A percentile compares a stretch with the other conserved stretches of the same genome.
These are phyloP conservation scores for Acrobasis repandana DNA, from an alignment of 2,888 invertebrate species.

Conservation along the genomic window DNA sequence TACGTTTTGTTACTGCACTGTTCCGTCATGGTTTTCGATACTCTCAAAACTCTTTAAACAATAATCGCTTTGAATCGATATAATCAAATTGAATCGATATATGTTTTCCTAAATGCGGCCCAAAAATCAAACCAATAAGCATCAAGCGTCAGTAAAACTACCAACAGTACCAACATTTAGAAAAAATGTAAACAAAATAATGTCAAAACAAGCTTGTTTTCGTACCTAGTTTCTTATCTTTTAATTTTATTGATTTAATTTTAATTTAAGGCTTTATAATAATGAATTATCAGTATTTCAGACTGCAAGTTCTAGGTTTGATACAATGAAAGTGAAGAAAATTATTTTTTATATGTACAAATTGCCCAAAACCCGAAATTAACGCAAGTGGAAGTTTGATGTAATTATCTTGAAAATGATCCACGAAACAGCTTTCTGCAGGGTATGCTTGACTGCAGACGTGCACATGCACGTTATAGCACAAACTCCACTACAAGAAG, in stretches of 20 bases:
- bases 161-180: background rate
- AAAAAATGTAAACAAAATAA: conserved; percentile 1
- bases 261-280: background rate
- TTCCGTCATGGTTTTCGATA: too few species aligned
- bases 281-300: background rate
- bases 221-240: background rate
- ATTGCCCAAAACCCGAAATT: background rate
- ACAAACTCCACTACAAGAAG: conserved; percentile 18
- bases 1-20: conserved; percentile 5
- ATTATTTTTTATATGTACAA: background rate
- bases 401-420: conserved; percentile 2
- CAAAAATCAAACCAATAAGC: background rate
- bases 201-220: background rate
- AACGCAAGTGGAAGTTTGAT: background rate
- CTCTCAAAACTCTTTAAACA: background rate
- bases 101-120: too few species aligned
- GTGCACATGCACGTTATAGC: conserved; percentile 9
- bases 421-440: background rate
- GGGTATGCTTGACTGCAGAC: conserved; percentile 9
- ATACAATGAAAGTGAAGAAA: background rate
- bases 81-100: background rate
- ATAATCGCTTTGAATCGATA: background rate
- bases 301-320: background rate
- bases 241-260: background rate
- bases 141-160: background rate